Evolutionary conservation across 2,888 invertebrate genomes (phyloP).

Genomic region (Agonopterix heracliana): DNA sequence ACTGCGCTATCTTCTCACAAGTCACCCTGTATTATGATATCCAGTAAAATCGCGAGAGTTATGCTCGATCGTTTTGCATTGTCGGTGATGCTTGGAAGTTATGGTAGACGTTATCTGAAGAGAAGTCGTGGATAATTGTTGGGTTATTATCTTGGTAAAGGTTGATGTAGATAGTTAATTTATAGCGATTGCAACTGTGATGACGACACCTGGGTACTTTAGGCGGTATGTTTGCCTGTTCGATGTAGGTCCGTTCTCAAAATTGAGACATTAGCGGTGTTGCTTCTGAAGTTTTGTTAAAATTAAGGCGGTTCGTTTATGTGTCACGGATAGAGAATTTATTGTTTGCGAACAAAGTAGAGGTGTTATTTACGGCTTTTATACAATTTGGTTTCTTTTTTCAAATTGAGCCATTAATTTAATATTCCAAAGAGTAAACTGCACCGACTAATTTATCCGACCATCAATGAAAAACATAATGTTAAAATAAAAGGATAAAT

Average conservation of each 20-base stretch:
- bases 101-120: background rate
- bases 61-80: too few relatives aligned
- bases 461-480: too few relatives aligned
- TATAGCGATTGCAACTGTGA: constrained; percentile 49
- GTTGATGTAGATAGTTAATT: constrained; percentile 63
- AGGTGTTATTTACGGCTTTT: background rate
- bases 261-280: constrained; percentile 66
- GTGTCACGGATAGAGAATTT: constrained; percentile 42
- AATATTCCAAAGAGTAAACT: too few relatives aligned
- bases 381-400: too few relatives aligned
- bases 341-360: constrained; percentile 14
- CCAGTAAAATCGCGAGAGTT: too few relatives aligned
- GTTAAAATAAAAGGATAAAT: too few relatives aligned
- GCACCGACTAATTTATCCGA: too few relatives aligned
- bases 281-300: constrained; percentile 25
- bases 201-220: constrained; percentile 21
- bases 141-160: background rate
- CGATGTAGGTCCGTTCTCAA: constrained; percentile 61
- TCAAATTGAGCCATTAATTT: too few relatives aligned
- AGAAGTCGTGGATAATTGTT: background rate
- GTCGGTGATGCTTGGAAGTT: background rate
- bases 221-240: constrained; percentile 60
- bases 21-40: background rate
- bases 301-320: constrained; percentile 53
- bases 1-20: constrained; percentile 52